Conservation (phyloP, 2,113 vertebrate genomes). For the Todiramphus saurophagus region DNA sequence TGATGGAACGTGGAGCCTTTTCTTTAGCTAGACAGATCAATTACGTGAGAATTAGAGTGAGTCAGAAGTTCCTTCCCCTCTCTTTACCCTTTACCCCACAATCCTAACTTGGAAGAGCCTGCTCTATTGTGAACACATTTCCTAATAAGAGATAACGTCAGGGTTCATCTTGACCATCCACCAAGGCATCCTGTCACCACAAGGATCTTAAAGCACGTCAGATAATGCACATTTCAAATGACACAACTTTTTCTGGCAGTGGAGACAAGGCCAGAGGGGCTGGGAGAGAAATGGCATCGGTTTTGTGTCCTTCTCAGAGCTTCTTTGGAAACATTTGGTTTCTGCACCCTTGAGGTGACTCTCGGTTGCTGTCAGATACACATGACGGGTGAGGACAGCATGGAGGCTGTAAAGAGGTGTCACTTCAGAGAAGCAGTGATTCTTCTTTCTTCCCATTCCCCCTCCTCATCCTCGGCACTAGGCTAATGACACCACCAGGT, state of each 20-base stretch:
- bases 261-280: neutral
- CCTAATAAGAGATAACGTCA: neutral
- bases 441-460: neutral
- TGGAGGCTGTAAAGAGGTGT: neutral
- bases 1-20: neutral
- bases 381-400: neutral
- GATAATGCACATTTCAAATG: neutral
- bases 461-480: neutral
- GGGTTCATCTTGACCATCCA: neutral
- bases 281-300: neutral
- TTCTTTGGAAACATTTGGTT: neutral
- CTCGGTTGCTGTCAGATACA: neutral
- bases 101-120: neutral
- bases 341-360: conserved; percentile 6
- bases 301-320: neutral
- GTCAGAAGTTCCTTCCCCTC: neutral
- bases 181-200: neutral
- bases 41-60: neutral
- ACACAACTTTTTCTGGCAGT: neutral
- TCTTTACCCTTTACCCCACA: neutral
- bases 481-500: conserved; percentile 12
- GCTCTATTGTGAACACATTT: neutral
- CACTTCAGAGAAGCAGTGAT: neutral
- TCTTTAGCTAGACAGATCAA: neutral
- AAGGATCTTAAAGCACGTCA: neutral